Conservation (phyloP, 2,888 invertebrate genomes). For the Polydrusus cervinus region DNA sequence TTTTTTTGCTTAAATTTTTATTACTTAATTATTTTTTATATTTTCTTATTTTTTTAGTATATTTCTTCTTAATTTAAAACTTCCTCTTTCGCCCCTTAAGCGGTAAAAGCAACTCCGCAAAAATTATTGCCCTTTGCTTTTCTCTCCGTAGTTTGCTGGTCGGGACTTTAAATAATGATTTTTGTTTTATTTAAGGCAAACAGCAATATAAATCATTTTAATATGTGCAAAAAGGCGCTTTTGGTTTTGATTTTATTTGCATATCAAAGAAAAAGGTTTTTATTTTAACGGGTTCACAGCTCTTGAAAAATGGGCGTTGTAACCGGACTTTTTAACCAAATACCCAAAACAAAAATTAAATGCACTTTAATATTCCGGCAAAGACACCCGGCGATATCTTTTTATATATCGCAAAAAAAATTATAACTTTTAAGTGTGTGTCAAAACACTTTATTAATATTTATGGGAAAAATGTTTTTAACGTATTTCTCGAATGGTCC, state of each 20-base stretch:
- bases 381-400: background rate
- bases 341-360: background rate
- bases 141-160: conserved; percentile 53
- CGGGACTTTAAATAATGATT: conserved; percentile 60
- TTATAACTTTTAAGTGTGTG: background rate
- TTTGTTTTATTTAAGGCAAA: conserved; percentile 60
- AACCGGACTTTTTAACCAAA: background rate
- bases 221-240: conserved; percentile 55
- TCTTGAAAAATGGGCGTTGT: background rate
- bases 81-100: conserved; percentile 35
- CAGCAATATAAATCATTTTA: conserved; percentile 58
- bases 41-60: background rate
- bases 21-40: too few relatives aligned
- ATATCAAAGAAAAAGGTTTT: conserved; percentile 35
- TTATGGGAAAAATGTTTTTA: background rate
- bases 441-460: background rate
- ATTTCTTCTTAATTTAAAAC: conserved; percentile 57
- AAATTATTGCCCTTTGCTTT: conserved; percentile 58
- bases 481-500: background rate
- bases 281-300: background rate
- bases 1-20: too few relatives aligned
- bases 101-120: conserved; percentile 47
- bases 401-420: background rate
- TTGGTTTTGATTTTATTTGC: conserved; percentile 42
- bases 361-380: too few relatives aligned